phyloP scores from a whole-genome alignment of 2,888 invertebrate genomes.

The Mimachlamys varia region DNA sequence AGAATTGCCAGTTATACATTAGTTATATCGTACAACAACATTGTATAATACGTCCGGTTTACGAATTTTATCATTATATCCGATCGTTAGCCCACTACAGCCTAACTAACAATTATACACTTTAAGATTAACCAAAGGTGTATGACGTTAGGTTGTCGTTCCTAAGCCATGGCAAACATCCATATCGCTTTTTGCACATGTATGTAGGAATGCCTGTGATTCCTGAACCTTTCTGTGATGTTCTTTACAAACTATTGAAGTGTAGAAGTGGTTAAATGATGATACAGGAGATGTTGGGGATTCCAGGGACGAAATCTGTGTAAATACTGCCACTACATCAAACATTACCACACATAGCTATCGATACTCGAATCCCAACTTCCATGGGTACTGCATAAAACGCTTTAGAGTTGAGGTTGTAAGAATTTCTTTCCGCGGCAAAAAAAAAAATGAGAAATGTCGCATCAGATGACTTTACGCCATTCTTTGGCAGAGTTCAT shows the following conservation, averaged over 20 bases:
- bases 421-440: neutral
- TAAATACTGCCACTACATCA: neutral
- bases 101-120: neutral
- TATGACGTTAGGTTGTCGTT: neutral
- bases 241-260: neutral
- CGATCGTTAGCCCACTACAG: neutral
- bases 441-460: neutral
- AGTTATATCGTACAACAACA: no score
- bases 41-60: no score
- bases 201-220: neutral
- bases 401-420: neutral
- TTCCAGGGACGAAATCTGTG: neutral
- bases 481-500: neutral
- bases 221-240: neutral
- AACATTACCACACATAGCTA: neutral
- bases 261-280: neutral
- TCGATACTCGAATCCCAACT: neutral
- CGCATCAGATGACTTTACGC: neutral
- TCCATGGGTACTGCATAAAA: neutral
- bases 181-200: neutral
- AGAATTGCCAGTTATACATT: no score
- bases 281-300: neutral
- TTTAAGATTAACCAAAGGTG: neutral
- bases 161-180: neutral
- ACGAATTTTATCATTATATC: no score